phyloP scores from a whole-genome alignment of 2,888 invertebrate species.

The Chironomus tentans region DNA sequence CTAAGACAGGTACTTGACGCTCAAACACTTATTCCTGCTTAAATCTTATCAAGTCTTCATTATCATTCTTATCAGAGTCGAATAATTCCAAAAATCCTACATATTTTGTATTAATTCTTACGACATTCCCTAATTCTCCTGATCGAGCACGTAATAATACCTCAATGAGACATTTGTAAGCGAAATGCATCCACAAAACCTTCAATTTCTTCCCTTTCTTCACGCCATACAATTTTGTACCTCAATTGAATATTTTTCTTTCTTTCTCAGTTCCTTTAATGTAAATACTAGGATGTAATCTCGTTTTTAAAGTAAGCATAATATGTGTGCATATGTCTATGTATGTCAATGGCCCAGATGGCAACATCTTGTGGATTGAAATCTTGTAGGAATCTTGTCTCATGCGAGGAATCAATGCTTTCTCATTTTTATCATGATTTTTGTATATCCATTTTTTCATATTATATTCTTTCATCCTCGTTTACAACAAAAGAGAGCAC shows the following conservation, averaged over 20 bases:
- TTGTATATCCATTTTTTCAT: not conserved
- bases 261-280: not conserved
- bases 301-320: not conserved
- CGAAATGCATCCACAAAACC: no score
- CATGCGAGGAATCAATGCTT: not conserved
- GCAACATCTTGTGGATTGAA: not conserved
- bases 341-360: not conserved
- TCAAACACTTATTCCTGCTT: no score
- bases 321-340: no score
- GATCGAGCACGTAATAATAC: not conserved
- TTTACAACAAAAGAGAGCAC: not conserved
- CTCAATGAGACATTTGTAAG: not conserved
- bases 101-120: no score
- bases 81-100: no score
- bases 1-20: no score
- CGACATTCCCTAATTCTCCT: not conserved
- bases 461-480: not conserved
- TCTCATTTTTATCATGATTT: not conserved
- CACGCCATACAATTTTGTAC: not conserved
- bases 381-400: not conserved
- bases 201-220: not conserved
- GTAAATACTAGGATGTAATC: not conserved
- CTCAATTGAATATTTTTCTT: not conserved
- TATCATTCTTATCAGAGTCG: no score
- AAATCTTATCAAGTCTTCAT: no score